Evolutionary conservation across 2,113 vertebrate genomes (phyloP).

Genomic region (Ellobius talpinus): DNA sequence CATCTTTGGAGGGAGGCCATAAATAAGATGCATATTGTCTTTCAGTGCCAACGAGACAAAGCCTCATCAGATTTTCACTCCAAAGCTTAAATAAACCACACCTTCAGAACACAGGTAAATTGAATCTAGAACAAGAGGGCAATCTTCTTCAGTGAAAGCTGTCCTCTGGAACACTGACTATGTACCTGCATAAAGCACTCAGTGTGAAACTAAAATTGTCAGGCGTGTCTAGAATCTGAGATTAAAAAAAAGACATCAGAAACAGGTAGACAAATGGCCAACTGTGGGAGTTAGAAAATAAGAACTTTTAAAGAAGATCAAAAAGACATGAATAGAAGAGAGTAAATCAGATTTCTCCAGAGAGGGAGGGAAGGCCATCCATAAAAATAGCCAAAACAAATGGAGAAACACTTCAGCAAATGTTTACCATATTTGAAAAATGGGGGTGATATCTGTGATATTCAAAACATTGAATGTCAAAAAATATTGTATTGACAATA

Average conservation of each 20-base stretch:
- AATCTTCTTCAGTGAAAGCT: background rate
- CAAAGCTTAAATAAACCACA: background rate
- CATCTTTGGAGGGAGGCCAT: background rate
- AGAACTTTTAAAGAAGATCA: background rate
- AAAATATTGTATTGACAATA: no score
- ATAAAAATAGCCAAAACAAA: background rate
- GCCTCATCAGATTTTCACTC: fast-evolving
- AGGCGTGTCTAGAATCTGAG: background rate
- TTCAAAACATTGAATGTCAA: background rate
- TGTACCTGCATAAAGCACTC: background rate
- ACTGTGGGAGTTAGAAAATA: background rate
- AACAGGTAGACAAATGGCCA: background rate
- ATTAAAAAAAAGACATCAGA: background rate
- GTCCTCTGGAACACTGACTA: background rate
- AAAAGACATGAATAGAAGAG: background rate
- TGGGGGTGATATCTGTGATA: background rate
- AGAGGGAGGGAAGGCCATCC: background rate
- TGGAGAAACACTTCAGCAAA: background rate
- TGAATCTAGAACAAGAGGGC: background rate
- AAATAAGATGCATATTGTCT: background rate
- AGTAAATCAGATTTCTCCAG: background rate
- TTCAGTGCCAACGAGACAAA: background rate
- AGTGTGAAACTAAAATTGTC: background rate
- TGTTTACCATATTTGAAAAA: background rate
- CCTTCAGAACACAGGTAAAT: background rate